Conservation (phyloP, 1,140 invertebrate species). For the Lethrus apterus region DNA sequence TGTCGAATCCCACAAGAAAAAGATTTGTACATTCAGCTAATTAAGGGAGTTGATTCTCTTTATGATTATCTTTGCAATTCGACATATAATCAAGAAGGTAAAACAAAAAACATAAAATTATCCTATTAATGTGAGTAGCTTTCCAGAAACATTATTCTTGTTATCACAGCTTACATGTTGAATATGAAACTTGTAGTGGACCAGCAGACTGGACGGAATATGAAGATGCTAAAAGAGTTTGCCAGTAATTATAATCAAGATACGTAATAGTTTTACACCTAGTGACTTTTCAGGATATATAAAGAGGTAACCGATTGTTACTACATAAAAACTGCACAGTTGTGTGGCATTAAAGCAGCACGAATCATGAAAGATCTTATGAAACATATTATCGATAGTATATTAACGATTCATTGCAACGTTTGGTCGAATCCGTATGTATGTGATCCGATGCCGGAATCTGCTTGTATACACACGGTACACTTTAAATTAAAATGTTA, state of each 20-base stretch:
- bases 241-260: slow-evolving; percentile 24
- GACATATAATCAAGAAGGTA: slow-evolving; percentile 1
- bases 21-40: slow-evolving; percentile 30
- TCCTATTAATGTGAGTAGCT: slow-evolving; percentile 9
- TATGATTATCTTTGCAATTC: slow-evolving; percentile 25
- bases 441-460: slow-evolving; percentile 6
- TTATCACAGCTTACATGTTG: slow-evolving; percentile 28
- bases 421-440: slow-evolving; percentile 4
- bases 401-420: slow-evolving; percentile 39
- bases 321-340: slow-evolving; percentile 35
- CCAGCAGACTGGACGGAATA: slow-evolving; percentile 38
- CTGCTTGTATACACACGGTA: too few relatives aligned
- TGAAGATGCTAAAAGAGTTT: slow-evolving; percentile 21
- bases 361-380: slow-evolving; percentile 32
- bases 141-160: slow-evolving; percentile 23
- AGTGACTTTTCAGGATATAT: slow-evolving; percentile 29
- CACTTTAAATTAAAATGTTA: too few relatives aligned
- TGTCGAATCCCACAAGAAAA: slow-evolving; percentile 18
- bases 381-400: slow-evolving; percentile 29
- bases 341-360: slow-evolving; percentile 36
- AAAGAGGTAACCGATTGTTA: slow-evolving; percentile 38
- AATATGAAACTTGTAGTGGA: slow-evolving; percentile 35
- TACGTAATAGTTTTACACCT: too few relatives aligned
- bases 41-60: slow-evolving; percentile 27
- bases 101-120: slow-evolving; percentile 1